These are phyloP conservation scores for Agriopis leucophaearia DNA, from an alignment of 2,888 invertebrate genomes.

Conservation along the genomic window DNA sequence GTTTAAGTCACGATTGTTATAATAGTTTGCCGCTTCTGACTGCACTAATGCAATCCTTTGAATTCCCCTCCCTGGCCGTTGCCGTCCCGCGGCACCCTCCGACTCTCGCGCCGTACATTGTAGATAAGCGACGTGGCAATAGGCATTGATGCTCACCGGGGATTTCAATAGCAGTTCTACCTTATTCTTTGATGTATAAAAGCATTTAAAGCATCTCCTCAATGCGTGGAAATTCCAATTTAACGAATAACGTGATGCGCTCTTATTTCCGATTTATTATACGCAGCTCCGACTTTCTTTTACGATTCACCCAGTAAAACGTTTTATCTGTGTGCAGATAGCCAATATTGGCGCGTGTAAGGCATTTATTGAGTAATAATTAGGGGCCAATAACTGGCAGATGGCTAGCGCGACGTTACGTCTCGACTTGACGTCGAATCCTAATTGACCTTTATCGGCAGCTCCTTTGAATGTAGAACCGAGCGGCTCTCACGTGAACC, in stretches of 20 bases:
- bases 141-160: slow-evolving; percentile 83
- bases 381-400: slow-evolving; percentile 54
- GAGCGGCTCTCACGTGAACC: slow-evolving; percentile 66
- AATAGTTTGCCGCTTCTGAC: slow-evolving; percentile 57
- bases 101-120: slow-evolving; percentile 69
- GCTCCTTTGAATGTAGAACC: slow-evolving; percentile 73
- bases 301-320: slow-evolving; percentile 51
- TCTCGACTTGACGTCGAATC: slow-evolving; percentile 55
- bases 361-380: slow-evolving; percentile 59
- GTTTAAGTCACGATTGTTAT: slow-evolving; percentile 48
- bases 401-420: slow-evolving; percentile 52
- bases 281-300: slow-evolving; percentile 41
- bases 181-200: slow-evolving; percentile 78
- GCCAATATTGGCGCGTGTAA: slow-evolving; percentile 45
- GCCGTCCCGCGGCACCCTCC: slow-evolving; percentile 52
- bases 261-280: slow-evolving; percentile 35
- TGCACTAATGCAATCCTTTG: slow-evolving; percentile 74
- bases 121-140: slow-evolving; percentile 83
- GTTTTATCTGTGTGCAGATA: slow-evolving; percentile 49
- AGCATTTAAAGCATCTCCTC: slow-evolving; percentile 75
- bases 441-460: slow-evolving; percentile 77
- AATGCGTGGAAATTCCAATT: slow-evolving; percentile 69
- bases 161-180: slow-evolving; percentile 79
- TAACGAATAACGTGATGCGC: slow-evolving; percentile 57
- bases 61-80: slow-evolving; percentile 53